Evolutionary conservation across 92 coral and sea anemone species (phyloP), one percentile per base, ranked within the genome.

Genomic region (Porites divaricata): DNA sequence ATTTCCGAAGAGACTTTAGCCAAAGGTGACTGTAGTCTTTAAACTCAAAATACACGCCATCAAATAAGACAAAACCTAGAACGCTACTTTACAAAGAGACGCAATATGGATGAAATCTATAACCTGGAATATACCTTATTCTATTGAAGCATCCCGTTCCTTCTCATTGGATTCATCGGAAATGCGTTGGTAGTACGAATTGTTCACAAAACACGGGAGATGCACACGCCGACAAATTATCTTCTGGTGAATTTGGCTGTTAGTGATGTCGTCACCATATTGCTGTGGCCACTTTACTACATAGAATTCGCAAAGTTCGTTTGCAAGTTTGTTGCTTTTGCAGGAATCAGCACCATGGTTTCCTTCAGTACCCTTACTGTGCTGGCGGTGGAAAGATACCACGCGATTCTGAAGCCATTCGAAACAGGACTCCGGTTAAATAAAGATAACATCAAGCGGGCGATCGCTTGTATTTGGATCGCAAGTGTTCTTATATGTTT

Each of bases 171-270:
- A 13, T 28, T 68, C 16, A 35, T 68, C 52, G 73, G 53, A 68
- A 68, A 68, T 28, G 51, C 15, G 7, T 35, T 35, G n/a, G 53
- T 68, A 5, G 13, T 68, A 11, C 73, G 50, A 28, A 68, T 68
- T 68, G 73, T 68, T 21, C 73, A 68, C n/a, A 68, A 68, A 5
- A 68, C 21, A 3, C 9, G 73, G 28, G 73, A 68, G 16, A 68
- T 68, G 73, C 73, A 68, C 73, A 68, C 73, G 20, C 51, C 73
- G 35, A 68, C 53, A 11, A 28, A 68, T 11, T 68, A 23, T 11
- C 73, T 68, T 8, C 35, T 68, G 8, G 73, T 45, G 50, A 68
- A 16, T 45, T 13, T 68, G 73, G 53, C 73, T 35, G 14, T 68
- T 26, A 68, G 73, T 21, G 73, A 68, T 68, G 73, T 35, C 52